Evolutionary conservation across 2,888 invertebrate species (phyloP).

Genomic region (Conistra vaccinii): DNA sequence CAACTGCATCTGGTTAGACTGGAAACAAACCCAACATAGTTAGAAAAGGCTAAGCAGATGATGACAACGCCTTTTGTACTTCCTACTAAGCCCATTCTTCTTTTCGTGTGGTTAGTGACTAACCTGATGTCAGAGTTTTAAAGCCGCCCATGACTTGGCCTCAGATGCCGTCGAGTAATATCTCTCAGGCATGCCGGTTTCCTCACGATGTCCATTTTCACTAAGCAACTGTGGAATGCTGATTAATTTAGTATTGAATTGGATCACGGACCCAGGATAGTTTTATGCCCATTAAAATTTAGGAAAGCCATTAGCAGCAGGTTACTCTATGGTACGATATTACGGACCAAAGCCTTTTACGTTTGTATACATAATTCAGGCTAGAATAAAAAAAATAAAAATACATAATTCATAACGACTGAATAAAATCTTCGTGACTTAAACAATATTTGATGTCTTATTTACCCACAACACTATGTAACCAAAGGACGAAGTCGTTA

Average conservation of each 20-base stretch:
- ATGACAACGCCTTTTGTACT: not conserved
- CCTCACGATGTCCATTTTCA: too few species aligned
- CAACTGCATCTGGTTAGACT: not conserved
- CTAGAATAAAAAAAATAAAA: too few species aligned
- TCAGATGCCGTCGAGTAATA: too few species aligned
- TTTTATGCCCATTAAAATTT: not conserved
- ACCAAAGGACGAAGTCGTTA: slow-evolving; percentile 27
- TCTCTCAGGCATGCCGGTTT: too few species aligned
- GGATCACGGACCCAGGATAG: accelerated
- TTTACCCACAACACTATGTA: not conserved
- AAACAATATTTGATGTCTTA: not conserved
- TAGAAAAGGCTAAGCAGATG: not conserved
- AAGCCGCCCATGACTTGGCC: too few species aligned
- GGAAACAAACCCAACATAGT: not conserved
- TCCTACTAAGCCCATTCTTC: not conserved
- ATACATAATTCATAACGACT: not conserved
- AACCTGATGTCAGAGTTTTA: too few species aligned
- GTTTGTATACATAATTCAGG: too few species aligned
- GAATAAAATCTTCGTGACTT: not conserved
- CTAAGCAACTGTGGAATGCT: too few species aligned
- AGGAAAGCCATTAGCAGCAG: not conserved
- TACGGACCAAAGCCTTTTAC: too few species aligned
- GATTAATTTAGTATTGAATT: not conserved
- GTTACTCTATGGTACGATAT: not conserved
- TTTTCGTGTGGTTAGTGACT: too few species aligned